These are phyloP conservation scores for Calameuta idolon DNA, from an alignment of 2,888 invertebrate genomes.

Conservation along the genomic window DNA sequence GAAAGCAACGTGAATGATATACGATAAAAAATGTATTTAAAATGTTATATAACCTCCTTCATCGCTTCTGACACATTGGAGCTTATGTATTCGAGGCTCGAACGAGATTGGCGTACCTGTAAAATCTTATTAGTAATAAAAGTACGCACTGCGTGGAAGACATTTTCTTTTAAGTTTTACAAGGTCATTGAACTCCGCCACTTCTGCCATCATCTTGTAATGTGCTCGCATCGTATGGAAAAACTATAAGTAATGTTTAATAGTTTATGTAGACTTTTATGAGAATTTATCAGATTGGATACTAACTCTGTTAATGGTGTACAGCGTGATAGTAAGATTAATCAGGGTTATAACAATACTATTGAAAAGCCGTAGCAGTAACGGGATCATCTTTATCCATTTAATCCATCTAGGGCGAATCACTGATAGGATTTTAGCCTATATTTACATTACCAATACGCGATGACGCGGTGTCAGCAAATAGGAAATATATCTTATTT, in stretches of 20 bases:
- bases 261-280: constrained; percentile 6
- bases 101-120: constrained; percentile 52
- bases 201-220: constrained; percentile 47
- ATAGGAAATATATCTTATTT: background rate
- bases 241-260: constrained; percentile 40
- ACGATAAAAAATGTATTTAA: background rate
- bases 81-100: constrained; percentile 49
- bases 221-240: constrained; percentile 47
- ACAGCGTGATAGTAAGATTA: constrained; percentile 44
- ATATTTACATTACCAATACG: background rate
- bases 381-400: constrained; percentile 6
- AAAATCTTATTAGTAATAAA: constrained; percentile 8
- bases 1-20: background rate
- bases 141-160: background rate
- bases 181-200: constrained; percentile 44
- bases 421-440: constrained; percentile 16
- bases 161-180: constrained; percentile 34
- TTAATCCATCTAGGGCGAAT: constrained; percentile 10
- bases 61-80: constrained; percentile 48
- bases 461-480: background rate
- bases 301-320: constrained; percentile 52
- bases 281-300: background rate
- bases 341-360: constrained; percentile 46
- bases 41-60: constrained; percentile 45
- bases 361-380: constrained; percentile 45